phyloP scores from a whole-genome alignment of 2,888 invertebrate genomes.

The Sialis fuliginosa region DNA sequence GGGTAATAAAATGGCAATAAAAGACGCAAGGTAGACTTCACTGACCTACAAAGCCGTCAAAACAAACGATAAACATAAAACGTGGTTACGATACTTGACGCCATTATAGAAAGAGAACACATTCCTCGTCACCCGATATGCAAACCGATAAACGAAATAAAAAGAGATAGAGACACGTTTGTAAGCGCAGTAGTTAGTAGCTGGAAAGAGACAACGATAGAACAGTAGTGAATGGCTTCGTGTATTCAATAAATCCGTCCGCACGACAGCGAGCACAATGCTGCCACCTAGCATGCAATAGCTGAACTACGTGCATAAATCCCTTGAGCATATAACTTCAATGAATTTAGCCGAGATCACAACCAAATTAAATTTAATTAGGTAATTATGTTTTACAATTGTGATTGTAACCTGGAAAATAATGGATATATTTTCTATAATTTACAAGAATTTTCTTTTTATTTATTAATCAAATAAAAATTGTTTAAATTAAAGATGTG shows the following conservation, averaged over 20 bases:
- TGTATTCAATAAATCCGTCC: slow-evolving; percentile 11
- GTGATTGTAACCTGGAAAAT: neutral
- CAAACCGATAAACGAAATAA: no score
- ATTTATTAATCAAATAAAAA: neutral
- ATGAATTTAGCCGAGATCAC: slow-evolving; percentile 1
- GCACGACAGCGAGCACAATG: slow-evolving; percentile 8
- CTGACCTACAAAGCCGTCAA: slow-evolving; percentile 18
- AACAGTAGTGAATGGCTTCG: slow-evolving; percentile 10
- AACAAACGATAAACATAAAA: slow-evolving; percentile 20
- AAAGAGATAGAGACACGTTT: no score
- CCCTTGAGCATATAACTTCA: neutral
- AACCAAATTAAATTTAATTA: neutral
- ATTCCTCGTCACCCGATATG: neutral
- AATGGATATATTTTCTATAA: neutral
- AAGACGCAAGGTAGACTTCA: slow-evolving; percentile 13
- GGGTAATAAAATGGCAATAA: slow-evolving; percentile 9
- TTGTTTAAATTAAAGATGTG: no score
- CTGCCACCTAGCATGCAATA: slow-evolving; percentile 23
- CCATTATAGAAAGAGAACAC: slow-evolving; percentile 7
- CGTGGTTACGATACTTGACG: slow-evolving; percentile 12
- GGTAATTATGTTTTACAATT: neutral
- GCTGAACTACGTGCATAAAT: slow-evolving; percentile 17
- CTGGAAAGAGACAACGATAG: neutral
- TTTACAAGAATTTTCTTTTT: neutral
- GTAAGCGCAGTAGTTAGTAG: no score